Conservation (phyloP, 2,888 invertebrate genomes). For the Polyommatus iphigenia region DNA sequence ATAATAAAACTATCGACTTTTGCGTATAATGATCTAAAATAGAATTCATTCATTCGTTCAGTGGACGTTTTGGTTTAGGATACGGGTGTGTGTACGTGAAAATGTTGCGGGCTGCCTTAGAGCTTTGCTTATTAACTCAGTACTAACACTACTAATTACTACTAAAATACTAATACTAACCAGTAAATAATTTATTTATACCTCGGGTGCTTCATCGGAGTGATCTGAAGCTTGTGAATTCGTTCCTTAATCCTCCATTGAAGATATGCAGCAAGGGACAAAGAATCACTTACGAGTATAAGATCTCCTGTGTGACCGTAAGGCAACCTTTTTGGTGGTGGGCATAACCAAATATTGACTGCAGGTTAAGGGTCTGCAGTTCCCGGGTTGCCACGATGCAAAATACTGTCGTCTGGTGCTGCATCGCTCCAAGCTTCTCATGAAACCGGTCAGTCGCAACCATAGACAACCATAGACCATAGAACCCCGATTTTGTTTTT, state of each 20-base stretch:
- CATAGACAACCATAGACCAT: conserved; percentile 45
- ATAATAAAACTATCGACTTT: too few species aligned
- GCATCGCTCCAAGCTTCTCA: conserved; percentile 97
- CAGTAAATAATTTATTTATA: conserved; percentile 5
- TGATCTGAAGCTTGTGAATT: not conserved
- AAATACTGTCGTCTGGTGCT: conserved; percentile 97
- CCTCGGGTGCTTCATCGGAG: not conserved
- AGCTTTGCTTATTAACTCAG: conserved; percentile 58
- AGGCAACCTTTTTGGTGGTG: conserved; percentile 33
- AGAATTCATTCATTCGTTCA: conserved; percentile 52
- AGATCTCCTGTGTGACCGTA: conserved; percentile 8
- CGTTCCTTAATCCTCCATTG: conserved; percentile 14
- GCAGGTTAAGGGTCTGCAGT: conserved; percentile 97
- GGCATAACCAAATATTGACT: conserved; percentile 62
- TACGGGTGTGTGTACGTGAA: conserved; percentile 61
- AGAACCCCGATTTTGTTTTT: conserved; percentile 36
- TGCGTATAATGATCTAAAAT: not conserved
- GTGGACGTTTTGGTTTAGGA: conserved; percentile 49
- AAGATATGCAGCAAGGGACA: conserved; percentile 21
- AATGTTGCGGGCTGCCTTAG: conserved; percentile 61
- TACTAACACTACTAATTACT: conserved; percentile 36
- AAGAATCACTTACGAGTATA: conserved; percentile 9
- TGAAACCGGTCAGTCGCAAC: conserved; percentile 93
- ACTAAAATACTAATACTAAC: conserved; percentile 36
- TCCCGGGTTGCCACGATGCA: conserved; percentile 97